Conservation (phyloP, 2,888 invertebrate genomes). For the Heliconius sara region DNA sequence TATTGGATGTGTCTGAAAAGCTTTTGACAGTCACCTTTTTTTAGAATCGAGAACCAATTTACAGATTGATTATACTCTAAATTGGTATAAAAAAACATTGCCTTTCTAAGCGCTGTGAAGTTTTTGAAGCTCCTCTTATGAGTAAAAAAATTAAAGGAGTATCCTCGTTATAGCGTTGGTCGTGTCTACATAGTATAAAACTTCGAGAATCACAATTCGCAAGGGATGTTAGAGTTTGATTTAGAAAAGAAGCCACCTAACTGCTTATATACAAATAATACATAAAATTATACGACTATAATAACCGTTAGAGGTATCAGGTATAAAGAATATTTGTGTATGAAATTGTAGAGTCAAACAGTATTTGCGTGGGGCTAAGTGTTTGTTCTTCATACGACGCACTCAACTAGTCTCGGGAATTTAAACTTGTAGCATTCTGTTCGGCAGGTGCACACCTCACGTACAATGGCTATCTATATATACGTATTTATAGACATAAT, state of each 20-base stretch:
- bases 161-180: neutral
- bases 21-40: constrained; percentile 64
- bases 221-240: neutral
- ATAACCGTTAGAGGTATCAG: neutral
- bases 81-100: constrained; percentile 33
- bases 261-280: neutral
- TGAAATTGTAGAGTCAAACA: constrained; percentile 38
- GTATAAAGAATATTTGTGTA: neutral
- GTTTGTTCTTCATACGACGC: constrained; percentile 51
- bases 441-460: constrained; percentile 49
- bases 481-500: neutral
- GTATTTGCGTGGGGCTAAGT: constrained; percentile 50
- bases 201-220: neutral
- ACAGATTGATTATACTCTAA: constrained; percentile 42
- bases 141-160: neutral
- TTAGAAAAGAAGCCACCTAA: neutral
- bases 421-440: constrained; percentile 46
- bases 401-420: constrained; percentile 48
- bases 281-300: neutral
- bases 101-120: constrained; percentile 28
- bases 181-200: neutral
- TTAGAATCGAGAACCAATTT: constrained; percentile 41
- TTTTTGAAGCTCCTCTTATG: constrained; percentile 13
- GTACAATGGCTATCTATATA: constrained; percentile 43
- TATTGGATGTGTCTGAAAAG: constrained; percentile 54